These are phyloP conservation scores for Bungarus multicinctus DNA, from an alignment of 2,113 vertebrate genomes.

Conservation along the genomic window DNA sequence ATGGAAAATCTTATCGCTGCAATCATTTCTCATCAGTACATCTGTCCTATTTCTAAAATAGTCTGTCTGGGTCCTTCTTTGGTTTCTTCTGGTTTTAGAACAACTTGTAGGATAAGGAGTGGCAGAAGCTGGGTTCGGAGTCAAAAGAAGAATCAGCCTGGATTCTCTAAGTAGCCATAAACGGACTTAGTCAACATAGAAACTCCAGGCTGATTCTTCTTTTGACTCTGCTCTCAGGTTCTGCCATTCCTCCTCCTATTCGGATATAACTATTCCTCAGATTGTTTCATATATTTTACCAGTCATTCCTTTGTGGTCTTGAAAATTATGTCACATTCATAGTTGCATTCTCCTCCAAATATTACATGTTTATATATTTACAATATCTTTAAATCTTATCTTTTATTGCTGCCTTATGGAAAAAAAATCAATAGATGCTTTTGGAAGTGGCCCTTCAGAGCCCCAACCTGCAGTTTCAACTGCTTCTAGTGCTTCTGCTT, in stretches of 20 bases:
- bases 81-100: slow-evolving; percentile 33
- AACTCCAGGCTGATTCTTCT: no score
- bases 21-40: background rate
- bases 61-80: background rate
- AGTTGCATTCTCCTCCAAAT: slow-evolving; percentile 23
- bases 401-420: slow-evolving; percentile 76
- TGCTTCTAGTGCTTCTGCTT: slow-evolving; percentile 80
- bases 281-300: background rate
- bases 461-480: slow-evolving; percentile 77
- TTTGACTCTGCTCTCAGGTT: no score
- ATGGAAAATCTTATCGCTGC: background rate
- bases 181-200: background rate
- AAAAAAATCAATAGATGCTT: slow-evolving; percentile 84
- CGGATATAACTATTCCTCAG: background rate
- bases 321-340: slow-evolving; percentile 7
- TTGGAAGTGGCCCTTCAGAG: slow-evolving; percentile 81
- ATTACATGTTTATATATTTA: slow-evolving; percentile 37
- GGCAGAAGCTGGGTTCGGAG: background rate
- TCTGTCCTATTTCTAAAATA: background rate
- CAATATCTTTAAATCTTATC: slow-evolving; percentile 47
- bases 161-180: background rate
- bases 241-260: background rate
- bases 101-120: background rate
- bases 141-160: background rate
- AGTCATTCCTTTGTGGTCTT: background rate